Percentiles rank a stretch among this genome's conserved stretches.
Conservation (phyloP, 1,140 invertebrate species). For the Drosophila subobscura region DNA sequence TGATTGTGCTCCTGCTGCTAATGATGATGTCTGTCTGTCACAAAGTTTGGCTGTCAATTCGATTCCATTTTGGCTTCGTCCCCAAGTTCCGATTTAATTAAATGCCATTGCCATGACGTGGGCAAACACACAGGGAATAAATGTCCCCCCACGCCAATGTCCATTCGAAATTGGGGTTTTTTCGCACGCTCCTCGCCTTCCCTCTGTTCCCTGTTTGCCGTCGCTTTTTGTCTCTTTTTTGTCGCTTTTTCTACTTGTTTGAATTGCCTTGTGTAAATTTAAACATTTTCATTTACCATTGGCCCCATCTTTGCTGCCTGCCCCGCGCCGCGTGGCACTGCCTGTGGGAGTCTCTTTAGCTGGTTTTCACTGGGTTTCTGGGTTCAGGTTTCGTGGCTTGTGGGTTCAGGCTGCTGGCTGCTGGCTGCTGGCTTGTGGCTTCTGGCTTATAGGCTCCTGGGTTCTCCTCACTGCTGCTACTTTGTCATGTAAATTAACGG, state of each 20-base stretch:
- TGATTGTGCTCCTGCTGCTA: neutral
- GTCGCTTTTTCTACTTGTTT: conserved; percentile 18
- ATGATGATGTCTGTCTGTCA: no score
- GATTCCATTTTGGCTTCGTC: conserved; percentile 23
- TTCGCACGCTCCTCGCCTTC: conserved; percentile 3
- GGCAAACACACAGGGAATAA: conserved; percentile 8
- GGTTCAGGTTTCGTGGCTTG: no score
- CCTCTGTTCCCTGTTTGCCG: neutral
- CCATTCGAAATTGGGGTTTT: conserved; percentile 35
- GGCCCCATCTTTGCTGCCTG: neutral
- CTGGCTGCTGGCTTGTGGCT: neutral
- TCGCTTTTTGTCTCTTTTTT: neutral
- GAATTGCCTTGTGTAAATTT: conserved; percentile 35
- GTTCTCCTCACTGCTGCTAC: conserved; percentile 46
- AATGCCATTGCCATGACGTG: conserved; percentile 29
- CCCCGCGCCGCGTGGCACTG: neutral
- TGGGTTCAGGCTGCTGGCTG: no score
- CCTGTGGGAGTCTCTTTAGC: neutral
- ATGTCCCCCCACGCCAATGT: conserved; percentile 17
- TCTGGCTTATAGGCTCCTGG: neutral
- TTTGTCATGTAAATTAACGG: conserved; percentile 78
- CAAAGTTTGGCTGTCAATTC: conserved; percentile 14
- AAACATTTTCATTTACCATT: conserved; percentile 54
- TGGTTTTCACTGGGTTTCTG: no score
- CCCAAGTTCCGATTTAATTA: conserved; percentile 40